Percentiles rank a stretch among this genome's conserved stretches.
phyloP scores from a whole-genome alignment of 1,140 invertebrate species.

The Drosophila melanogaster region DNA sequence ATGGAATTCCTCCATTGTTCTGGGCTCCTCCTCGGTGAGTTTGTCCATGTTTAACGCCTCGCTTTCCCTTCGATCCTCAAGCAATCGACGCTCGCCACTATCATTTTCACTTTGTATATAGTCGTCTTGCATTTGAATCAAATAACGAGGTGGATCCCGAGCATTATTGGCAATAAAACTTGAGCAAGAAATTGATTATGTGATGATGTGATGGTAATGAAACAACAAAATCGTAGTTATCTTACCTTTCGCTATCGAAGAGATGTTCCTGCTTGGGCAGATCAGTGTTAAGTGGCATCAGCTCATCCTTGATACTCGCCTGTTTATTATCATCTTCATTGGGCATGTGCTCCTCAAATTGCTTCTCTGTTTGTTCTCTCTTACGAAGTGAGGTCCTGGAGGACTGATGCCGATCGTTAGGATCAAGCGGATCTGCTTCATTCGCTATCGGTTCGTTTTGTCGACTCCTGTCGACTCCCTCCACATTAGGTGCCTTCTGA shows the following conservation, averaged over 20 bases:
- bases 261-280: slow-evolving; percentile 3
- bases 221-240: background rate
- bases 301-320: slow-evolving; percentile 6
- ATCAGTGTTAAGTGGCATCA: background rate
- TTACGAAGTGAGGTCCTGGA: background rate
- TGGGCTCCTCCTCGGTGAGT: slow-evolving; percentile 10
- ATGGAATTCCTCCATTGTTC: background rate
- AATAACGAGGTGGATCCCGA: slow-evolving; percentile 51
- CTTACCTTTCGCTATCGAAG: slow-evolving; percentile 58
- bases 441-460: background rate
- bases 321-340: slow-evolving; percentile 1
- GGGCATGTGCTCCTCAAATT: background rate
- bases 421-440: background rate
- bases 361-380: slow-evolving; percentile 2
- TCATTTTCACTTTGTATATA: slow-evolving; percentile 40
- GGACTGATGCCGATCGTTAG: background rate
- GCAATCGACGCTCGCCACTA: slow-evolving; percentile 20
- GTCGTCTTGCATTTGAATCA: slow-evolving; percentile 42
- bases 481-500: background rate
- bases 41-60: slow-evolving; percentile 45
- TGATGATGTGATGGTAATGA: background rate
- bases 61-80: slow-evolving; percentile 33
- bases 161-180: slow-evolving; percentile 63
- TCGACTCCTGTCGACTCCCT: background rate
- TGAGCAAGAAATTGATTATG: background rate